These are phyloP conservation scores for Mellilla xanthometata DNA, from an alignment of 2,888 invertebrate species.

Conservation along the genomic window DNA sequence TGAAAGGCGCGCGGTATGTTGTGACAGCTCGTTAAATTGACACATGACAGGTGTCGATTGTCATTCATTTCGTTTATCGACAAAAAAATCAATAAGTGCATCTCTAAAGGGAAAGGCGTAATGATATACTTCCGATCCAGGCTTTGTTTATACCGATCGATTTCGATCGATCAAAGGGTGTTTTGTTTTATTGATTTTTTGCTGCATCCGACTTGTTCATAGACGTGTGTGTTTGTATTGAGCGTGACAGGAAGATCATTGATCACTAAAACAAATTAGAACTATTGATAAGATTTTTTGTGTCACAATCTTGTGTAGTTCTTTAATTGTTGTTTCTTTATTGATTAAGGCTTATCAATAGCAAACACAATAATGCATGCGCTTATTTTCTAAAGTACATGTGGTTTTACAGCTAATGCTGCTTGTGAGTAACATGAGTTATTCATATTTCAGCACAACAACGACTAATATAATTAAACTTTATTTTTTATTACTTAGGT, in stretches of 20 bases:
- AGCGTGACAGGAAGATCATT: conserved; percentile 28
- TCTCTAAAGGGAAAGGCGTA: conserved; percentile 22
- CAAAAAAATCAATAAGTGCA: conserved; percentile 23
- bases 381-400: no score
- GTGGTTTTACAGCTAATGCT: no score
- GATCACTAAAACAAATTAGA: no score
- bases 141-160: conserved; percentile 53
- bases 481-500: no score
- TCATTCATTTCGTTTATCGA: conserved; percentile 14
- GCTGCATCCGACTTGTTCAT: conserved; percentile 26
- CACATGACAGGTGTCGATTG: conserved; percentile 51
- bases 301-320: no score
- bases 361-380: no score
- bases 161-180: conserved; percentile 27
- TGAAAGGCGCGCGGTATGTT: conserved; percentile 24
- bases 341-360: no score
- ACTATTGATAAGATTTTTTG: no score
- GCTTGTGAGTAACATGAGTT: no score
- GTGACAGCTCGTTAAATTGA: conserved; percentile 50
- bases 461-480: no score
- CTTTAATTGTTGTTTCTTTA: no score
- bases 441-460: no score
- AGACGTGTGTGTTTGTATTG: conserved; percentile 15
- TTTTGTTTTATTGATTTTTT: conserved; percentile 29
- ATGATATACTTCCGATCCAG: conserved; percentile 41